Conservation (phyloP, 2,888 invertebrate species). For the Diaphora mendica region DNA sequence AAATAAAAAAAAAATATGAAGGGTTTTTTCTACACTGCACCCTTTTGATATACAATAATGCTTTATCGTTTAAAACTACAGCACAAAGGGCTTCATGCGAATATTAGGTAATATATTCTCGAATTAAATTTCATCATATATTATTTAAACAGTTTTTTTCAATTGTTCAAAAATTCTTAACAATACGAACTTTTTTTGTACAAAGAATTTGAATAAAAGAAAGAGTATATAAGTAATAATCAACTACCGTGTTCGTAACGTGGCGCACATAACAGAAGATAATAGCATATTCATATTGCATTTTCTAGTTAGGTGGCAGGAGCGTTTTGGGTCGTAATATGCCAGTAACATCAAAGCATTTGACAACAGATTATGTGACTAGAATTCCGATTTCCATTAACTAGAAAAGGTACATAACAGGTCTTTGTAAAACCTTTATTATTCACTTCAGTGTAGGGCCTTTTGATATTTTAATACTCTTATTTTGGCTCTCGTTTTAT, state of each 20-base stretch:
- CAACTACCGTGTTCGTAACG: background rate
- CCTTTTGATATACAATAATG: background rate
- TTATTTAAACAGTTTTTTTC: too few species aligned
- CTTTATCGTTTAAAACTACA: background rate
- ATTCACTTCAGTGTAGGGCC: background rate
- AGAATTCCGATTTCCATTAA: background rate
- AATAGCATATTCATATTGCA: background rate
- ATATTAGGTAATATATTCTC: too few species aligned
- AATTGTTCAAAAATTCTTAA: too few species aligned
- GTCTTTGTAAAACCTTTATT: background rate
- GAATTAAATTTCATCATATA: too few species aligned
- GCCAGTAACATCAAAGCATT: background rate
- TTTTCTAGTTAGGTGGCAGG: background rate
- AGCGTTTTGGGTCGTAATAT: slow-evolving; percentile 3
- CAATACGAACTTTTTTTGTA: background rate
- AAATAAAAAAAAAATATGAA: too few species aligned
- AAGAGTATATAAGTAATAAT: background rate
- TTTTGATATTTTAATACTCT: background rate
- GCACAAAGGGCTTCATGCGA: too few species aligned
- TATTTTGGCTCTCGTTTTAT: background rate
- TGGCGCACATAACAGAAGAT: background rate
- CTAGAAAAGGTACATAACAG: background rate
- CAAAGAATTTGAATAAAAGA: slow-evolving; percentile 2
- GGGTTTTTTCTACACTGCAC: too few species aligned
- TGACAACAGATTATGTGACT: slow-evolving; percentile 3